These are phyloP conservation scores for Anhinga anhinga DNA, from an alignment of 2,113 vertebrate genomes.

Conservation along the genomic window DNA sequence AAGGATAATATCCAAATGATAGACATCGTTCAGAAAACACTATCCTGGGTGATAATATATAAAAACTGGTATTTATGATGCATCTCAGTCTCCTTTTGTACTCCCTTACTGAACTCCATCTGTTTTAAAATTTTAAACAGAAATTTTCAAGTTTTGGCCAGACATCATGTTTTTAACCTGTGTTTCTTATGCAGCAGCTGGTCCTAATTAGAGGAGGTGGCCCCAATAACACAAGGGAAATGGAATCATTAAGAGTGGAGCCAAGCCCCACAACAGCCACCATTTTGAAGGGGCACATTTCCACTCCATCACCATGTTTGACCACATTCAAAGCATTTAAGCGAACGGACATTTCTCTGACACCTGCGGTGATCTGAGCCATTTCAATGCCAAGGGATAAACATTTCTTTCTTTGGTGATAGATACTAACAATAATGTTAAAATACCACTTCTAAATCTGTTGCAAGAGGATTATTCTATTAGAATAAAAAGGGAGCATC, in stretches of 20 bases:
- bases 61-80: not conserved
- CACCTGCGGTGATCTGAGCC: not conserved
- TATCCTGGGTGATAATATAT: not conserved
- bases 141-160: not conserved
- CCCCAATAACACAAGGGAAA: not conserved
- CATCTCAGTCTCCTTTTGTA: not conserved
- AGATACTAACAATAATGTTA: not conserved
- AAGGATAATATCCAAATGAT: not conserved
- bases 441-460: not conserved
- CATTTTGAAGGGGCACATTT: not conserved
- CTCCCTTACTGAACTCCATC: not conserved
- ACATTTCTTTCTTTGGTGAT: not conserved
- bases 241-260: not conserved
- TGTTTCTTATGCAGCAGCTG: not conserved
- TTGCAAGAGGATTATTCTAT: not conserved
- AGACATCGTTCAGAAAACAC: not conserved
- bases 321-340: not conserved
- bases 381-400: not conserved
- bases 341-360: not conserved
- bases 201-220: not conserved
- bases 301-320: not conserved
- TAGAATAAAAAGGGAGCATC: not conserved
- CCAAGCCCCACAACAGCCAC: not conserved
- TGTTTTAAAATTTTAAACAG: not conserved
- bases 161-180: not conserved